Percentiles rank a stretch among this genome's conserved stretches.
These are phyloP conservation scores for Gymnopithys bicolor DNA, from an alignment of 2,797 vertebrate species.

Conservation along the genomic window DNA sequence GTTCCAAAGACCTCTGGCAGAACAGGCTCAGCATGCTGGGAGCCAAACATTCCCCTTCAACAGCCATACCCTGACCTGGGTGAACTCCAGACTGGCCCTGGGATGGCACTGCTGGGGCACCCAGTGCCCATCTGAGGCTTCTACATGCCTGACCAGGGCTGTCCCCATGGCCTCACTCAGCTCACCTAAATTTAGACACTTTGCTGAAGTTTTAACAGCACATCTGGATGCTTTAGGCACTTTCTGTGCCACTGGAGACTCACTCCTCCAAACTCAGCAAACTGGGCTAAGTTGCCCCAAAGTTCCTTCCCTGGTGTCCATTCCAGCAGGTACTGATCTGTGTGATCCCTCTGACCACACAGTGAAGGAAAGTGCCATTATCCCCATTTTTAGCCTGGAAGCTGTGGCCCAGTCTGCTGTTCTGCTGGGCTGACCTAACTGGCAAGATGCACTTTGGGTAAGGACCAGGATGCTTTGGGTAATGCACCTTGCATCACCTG, in stretches of 20 bases:
- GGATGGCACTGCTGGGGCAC: not conserved
- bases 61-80: rapidly evolving
- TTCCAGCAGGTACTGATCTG: not conserved
- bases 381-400: not conserved
- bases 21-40: not conserved
- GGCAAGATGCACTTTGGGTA: not conserved
- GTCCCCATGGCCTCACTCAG: not conserved
- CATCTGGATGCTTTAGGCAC: not conserved
- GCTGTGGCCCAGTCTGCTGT: not conserved
- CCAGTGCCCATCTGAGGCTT: not conserved
- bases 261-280: not conserved
- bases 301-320: not conserved
- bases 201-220: not conserved
- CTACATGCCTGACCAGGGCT: not conserved
- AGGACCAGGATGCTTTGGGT: not conserved
- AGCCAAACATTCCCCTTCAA: not conserved
- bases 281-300: not conserved
- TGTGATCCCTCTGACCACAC: rapidly evolving
- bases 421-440: not conserved
- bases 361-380: rapidly evolving
- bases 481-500: not conserved
- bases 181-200: not conserved
- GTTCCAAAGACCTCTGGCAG: not conserved
- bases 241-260: not conserved
- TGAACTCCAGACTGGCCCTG: not conserved